Evolutionary conservation across 2,113 vertebrate genomes (phyloP), one percentile per base, ranked within the genome.

Genomic region (Chloropsis cyanopogon): DNA sequence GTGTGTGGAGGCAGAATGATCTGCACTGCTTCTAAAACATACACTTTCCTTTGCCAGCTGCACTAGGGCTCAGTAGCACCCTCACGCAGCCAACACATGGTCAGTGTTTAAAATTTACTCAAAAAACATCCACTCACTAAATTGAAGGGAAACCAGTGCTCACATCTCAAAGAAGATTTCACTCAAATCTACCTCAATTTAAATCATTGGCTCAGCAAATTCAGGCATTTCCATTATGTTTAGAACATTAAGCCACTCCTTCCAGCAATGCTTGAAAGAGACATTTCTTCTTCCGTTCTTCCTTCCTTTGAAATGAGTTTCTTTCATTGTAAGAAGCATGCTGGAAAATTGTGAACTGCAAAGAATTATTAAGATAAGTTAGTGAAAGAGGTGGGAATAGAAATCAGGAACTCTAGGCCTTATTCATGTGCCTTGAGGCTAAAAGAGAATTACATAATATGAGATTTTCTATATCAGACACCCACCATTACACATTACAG

Each of bases 281-380:
- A 19, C 26, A 46, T 63, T 88, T 85, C 15, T 76, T 76, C 65
- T 56, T 23, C 12, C 9, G 93, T 81, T 65, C 61, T 66, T 81
- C 35, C 14, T 91, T 59, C 37, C 21, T 90, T 71, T 66, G 44
- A 92, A 92, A 86, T 65, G 25, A 49, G 10, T 70, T 90, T 79
- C 71, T 93, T 29, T 81, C 73, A 54, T 69, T 26, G n/a, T 23
- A 81, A 78, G 72, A 86, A 86, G 60, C 42, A 77, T 16, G 26
- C 8, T 69, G 41, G 35, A 59, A 92, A 92, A 90, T 49, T 82
- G 63, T 53, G 37, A 87, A 76, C 41, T 61, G 56, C 17, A 86
- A 83, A 92, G 61, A 82, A 70, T 89, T 92, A 85, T 81, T 93
- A 91, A 95, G 71, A 77, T 70, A 79, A 86, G 64, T 86, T 83